Evolutionary conservation across 2,113 vertebrate genomes (phyloP), one percentile per base, ranked within the genome.

Genomic region (Prolemur simus): DNA sequence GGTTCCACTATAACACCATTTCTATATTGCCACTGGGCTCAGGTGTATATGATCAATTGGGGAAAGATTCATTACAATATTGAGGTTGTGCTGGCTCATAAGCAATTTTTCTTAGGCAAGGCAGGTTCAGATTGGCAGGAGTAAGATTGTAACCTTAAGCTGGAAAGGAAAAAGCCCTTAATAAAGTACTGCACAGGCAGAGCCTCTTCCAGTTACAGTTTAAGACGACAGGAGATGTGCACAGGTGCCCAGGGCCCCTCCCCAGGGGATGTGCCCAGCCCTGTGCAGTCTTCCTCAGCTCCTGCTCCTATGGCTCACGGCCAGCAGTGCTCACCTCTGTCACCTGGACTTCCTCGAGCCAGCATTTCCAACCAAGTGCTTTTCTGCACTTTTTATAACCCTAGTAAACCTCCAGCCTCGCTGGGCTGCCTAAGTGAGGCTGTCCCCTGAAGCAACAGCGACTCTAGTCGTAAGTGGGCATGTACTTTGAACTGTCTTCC

Each of bases 381-480:
- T 37, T 23, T 12, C 42, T 37, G 0, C 11, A 15, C n/a, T 64
- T 80, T 73, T 42, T 42, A 9, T 45, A 68, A 42, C 2, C 32
- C 15, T 5, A 14, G 12, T n/a, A 1, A 58, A 34, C 37, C 80
- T 21, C 42, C 74, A 77, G 58, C 37, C 68, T 58, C 7, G 5
- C 20, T 29, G 23, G 42, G 23, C 69, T 77, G 39, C 6, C 23
- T n/a, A 47, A 27, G 29, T 4, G 10, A 63, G 60, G 27, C 39
- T 66, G 0, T 25, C n/a, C 54, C 42, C 23, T 0, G 2, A 39
- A 66, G 27, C 27, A 18, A n/a, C 25, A 5, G 27, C 0, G 15
- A 45, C 73, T 78, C 6, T 66, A 77, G 32, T 21, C n/a, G 5
- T 20, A 63, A 56, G 34, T 6, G 6, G 13, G n/a, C 20, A 0